Evolutionary conservation across 2,113 vertebrate species (phyloP).

Genomic region (Progne subis): DNA sequence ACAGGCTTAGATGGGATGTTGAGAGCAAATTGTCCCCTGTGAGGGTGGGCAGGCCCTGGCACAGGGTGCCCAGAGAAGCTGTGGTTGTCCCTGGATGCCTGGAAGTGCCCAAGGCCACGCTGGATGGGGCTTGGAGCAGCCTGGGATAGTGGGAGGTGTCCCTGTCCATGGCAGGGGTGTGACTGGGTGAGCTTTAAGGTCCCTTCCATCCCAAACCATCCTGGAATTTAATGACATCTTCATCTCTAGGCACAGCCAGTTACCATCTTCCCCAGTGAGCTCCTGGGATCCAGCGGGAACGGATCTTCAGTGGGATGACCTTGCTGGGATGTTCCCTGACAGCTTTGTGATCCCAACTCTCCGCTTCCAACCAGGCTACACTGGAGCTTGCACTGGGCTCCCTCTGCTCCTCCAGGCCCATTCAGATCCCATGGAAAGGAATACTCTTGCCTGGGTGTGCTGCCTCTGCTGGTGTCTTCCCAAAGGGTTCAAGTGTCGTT

Average conservation of each 20-base stretch:
- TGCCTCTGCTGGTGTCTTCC: neutral
- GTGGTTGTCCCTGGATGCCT: neutral
- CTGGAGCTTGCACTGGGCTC: neutral
- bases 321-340: neutral
- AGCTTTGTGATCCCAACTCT: neutral
- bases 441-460: neutral
- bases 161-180: neutral
- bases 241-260: neutral
- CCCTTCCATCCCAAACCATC: neutral
- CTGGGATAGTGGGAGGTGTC: fast-evolving
- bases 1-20: no score
- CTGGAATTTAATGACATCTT: neutral
- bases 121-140: fast-evolving
- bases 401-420: neutral
- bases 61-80: fast-evolving
- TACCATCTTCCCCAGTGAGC: no score
- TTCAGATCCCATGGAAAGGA: neutral
- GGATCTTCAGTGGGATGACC: no score
- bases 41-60: fast-evolving
- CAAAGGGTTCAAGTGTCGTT: neutral
- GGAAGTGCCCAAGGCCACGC: fast-evolving
- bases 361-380: neutral
- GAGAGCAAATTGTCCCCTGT: neutral
- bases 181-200: fast-evolving
- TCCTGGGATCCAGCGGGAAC: no score